Evolutionary conservation across 2,888 invertebrate species (phyloP).

Genomic region (Tipula confusa): DNA sequence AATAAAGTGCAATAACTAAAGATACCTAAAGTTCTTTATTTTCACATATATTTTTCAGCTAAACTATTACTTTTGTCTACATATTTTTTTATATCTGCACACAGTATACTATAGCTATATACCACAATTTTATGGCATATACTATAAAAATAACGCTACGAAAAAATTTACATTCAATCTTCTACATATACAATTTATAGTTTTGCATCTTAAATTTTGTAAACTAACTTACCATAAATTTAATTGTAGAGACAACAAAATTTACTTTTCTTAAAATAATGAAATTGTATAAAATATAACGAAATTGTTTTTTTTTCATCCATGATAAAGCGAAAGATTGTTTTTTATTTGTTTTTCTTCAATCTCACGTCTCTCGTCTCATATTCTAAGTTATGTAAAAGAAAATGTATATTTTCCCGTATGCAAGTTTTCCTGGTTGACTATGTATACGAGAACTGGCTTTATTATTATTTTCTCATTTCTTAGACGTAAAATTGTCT

Average conservation of each 20-base stretch:
- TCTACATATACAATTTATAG: background rate
- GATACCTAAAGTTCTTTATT: no score
- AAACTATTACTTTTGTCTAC: no score
- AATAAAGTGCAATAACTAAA: no score
- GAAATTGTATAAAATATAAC: background rate
- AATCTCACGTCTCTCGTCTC: background rate
- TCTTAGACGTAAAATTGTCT: background rate
- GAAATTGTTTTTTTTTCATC: background rate
- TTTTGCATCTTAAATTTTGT: background rate
- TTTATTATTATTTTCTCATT: background rate
- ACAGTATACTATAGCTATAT: no score
- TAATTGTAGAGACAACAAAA: background rate
- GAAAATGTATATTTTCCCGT: background rate
- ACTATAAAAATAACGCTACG: background rate
- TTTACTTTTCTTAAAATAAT: background rate
- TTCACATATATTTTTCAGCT: no score
- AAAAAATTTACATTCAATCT: background rate
- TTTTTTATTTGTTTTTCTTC: no score
- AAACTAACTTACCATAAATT: background rate
- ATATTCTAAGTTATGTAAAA: background rate
- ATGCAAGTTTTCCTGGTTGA: background rate
- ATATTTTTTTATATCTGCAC: no score
- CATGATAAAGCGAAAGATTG: background rate
- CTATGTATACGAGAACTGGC: background rate
- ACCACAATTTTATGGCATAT: no score